Evolutionary conservation across 2,888 invertebrate genomes (phyloP), one percentile per base, ranked within the genome.

Genomic region (Chironomus riparius): DNA sequence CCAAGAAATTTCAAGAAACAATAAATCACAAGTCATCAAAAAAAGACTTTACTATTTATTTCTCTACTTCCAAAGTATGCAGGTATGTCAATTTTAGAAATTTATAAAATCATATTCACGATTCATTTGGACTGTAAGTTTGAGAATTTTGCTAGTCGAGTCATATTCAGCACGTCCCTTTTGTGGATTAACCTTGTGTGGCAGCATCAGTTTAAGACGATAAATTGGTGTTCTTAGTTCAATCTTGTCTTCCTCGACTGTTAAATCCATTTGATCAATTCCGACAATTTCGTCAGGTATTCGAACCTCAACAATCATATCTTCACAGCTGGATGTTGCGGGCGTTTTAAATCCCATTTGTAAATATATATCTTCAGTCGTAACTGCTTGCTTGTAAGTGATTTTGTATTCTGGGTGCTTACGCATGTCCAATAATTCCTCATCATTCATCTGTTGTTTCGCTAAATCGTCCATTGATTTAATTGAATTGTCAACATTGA

Each of bases 71-170:
- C 38, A 7, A 38, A 28, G 28, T 24, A 24, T 24, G 28, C n/a
- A n/a, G n/a, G n/a, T 38, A 6, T 38, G 21, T 62, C 50, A 50
- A 28, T 28, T 77, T 86, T 87, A 95, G 85, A 96, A 95, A 85
- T 97, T 96, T 72, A 95, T 85, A 82, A 87, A 90, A 85, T 97
- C 96, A 79, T 92, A 89, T 82, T 96, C 95, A 76, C 96, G 87
- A 77, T 88, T 86, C 83, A 96, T 86, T 77, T 87, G 87, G 70
- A 96, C 84, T 5, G 90, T 92, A 68, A 97, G 85, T 75, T 88
- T 86, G 77, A 97, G 85, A 65, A 87, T 88, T 79, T 89, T 88
- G 24, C 85, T 84, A 10, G 88, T 87, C 1, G 85, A 81, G 80
- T 94, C 90, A 90, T 93, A 97, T 80, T 90, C 88, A 0, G 96